These are phyloP conservation scores for Ciconia nigra DNA, from an alignment of 2,797 vertebrate genomes.

Conservation along the genomic window DNA sequence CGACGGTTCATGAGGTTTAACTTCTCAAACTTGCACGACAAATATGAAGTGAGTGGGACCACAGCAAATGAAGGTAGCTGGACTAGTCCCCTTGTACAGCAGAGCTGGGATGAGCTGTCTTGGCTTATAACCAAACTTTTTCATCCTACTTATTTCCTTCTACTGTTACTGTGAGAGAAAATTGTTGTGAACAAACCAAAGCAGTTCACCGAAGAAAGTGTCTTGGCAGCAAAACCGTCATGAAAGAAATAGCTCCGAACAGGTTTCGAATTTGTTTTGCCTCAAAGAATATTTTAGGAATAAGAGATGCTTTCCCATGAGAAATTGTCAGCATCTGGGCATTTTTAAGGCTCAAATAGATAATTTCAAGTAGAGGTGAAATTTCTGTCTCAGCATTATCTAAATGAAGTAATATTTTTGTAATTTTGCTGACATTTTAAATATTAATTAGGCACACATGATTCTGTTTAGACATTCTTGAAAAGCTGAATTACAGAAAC, in stretches of 20 bases:
- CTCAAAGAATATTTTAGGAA: background rate
- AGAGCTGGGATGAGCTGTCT: background rate
- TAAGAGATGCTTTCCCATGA: background rate
- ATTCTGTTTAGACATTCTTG: background rate
- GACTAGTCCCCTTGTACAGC: too few species aligned
- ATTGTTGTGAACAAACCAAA: background rate
- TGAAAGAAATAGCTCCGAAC: background rate
- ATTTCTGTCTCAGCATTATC: background rate
- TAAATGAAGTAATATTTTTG: background rate
- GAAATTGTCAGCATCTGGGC: background rate
- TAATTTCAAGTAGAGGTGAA: background rate
- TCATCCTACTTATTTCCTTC: background rate
- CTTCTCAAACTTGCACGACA: background rate
- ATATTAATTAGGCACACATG: background rate
- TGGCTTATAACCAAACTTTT: background rate
- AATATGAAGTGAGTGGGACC: background rate
- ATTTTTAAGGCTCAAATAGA: background rate
- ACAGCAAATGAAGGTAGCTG: background rate
- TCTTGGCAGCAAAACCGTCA: background rate
- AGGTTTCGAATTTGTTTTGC: background rate
- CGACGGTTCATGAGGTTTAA: accelerated
- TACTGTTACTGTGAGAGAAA: background rate
- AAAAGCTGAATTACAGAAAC: background rate
- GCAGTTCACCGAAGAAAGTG: background rate
- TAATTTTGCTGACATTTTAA: background rate